A percentile compares a stretch with the other conserved stretches of the same genome.
phyloP scores from a whole-genome alignment of 2,113 vertebrate genomes.

The Oreochromis tanganicae region DNA sequence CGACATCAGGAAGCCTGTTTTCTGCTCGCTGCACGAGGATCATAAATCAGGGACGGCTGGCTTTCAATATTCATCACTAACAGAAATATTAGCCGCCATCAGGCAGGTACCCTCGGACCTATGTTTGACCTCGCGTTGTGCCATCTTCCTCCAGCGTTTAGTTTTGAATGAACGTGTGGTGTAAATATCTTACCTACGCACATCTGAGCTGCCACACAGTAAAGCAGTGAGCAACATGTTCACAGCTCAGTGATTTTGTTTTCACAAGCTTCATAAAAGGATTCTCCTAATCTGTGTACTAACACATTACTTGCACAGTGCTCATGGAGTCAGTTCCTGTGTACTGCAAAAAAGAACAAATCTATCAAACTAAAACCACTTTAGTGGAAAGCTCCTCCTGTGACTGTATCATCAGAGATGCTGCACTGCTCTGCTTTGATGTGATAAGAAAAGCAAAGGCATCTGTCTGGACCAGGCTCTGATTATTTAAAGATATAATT shows the following conservation, averaged over 20 bases:
- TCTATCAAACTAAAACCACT: neutral
- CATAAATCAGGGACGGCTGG: neutral
- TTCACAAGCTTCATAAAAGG: neutral
- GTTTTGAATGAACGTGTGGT: neutral
- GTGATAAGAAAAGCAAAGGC: neutral
- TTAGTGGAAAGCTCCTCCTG: neutral
- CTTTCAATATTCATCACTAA: neutral
- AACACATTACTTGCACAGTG: neutral
- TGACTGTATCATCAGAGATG: neutral
- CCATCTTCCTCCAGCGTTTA: neutral
- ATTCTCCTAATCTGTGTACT: neutral
- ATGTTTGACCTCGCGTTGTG: neutral
- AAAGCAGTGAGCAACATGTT: neutral
- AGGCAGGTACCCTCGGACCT: neutral
- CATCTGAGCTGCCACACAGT: neutral
- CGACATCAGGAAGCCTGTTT: neutral
- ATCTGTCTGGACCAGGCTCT: neutral
- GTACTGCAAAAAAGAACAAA: neutral
- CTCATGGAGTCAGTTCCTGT: neutral
- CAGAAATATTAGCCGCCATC: rapidly evolving
- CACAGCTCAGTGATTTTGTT: neutral
- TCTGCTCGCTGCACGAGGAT: neutral
- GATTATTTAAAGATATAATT: neutral
- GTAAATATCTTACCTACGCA: neutral
- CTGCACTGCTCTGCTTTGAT: neutral